Evolutionary conservation across 2,797 vertebrate species (phyloP).

Genomic region (Ctenochaetus hawaiiensis): DNA sequence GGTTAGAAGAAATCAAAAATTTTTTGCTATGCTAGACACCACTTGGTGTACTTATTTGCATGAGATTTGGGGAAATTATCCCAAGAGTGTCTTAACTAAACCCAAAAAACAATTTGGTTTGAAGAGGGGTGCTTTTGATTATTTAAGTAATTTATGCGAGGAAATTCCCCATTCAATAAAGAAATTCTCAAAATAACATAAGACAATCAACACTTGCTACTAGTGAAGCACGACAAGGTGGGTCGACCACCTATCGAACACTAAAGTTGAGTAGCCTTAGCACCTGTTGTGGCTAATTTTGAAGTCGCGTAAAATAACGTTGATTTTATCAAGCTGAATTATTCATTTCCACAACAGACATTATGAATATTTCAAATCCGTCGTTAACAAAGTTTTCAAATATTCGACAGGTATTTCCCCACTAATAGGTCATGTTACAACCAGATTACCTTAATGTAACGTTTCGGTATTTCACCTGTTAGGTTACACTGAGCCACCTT

Average conservation of each 20-base stretch:
- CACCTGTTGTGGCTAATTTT: constrained; percentile 49
- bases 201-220: neutral
- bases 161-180: accelerated
- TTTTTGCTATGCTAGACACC: neutral
- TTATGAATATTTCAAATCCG: accelerated
- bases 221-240: neutral
- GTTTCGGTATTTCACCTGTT: constrained; percentile 41
- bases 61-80: neutral
- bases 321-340: neutral
- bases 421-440: neutral
- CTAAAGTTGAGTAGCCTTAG: constrained; percentile 11
- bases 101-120: too few species aligned
- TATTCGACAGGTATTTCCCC: neutral
- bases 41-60: accelerated
- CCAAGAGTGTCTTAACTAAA: too few species aligned
- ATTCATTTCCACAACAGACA: accelerated
- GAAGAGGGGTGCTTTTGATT: too few species aligned
- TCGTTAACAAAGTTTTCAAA: accelerated
- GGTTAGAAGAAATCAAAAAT: constrained; percentile 24
- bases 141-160: too few species aligned
- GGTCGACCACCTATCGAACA: constrained; percentile 39
- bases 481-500: constrained; percentile 31
- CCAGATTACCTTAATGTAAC: neutral
- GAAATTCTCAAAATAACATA: neutral
- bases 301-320: neutral